Conservation (phyloP, 2,113 vertebrate species). For the Bambusicola thoracicus region DNA sequence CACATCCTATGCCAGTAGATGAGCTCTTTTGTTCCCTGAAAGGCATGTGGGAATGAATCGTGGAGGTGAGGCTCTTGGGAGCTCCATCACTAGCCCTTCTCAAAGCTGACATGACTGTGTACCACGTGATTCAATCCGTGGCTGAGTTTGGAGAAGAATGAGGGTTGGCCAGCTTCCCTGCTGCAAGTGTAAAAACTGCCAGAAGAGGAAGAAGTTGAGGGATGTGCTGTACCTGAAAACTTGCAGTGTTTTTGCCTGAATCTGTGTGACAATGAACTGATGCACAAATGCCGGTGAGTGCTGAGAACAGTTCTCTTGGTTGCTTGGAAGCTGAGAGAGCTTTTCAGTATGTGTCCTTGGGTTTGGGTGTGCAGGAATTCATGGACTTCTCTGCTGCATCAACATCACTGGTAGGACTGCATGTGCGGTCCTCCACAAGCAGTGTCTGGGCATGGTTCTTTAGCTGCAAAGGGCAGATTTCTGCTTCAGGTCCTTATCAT, state of each 20-base stretch:
- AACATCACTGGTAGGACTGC: background rate
- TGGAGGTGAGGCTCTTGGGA: background rate
- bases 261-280: background rate
- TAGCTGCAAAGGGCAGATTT: background rate
- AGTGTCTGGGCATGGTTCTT: background rate
- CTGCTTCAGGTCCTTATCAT: background rate
- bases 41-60: background rate
- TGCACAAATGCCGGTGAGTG: background rate
- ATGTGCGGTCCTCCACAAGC: background rate
- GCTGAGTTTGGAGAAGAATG: background rate
- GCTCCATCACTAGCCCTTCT: background rate
- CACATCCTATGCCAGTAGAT: background rate
- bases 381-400: background rate
- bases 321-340: background rate
- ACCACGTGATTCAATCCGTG: accelerated
- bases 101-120: background rate
- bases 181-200: background rate
- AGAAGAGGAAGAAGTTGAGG: background rate
- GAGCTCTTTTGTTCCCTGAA: background rate
- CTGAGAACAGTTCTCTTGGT: background rate
- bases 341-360: background rate
- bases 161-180: background rate
- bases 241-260: background rate
- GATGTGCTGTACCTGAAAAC: background rate
- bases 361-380: background rate